Conservation (phyloP, 2,113 vertebrate genomes). For the Stictonetta naevosa region DNA sequence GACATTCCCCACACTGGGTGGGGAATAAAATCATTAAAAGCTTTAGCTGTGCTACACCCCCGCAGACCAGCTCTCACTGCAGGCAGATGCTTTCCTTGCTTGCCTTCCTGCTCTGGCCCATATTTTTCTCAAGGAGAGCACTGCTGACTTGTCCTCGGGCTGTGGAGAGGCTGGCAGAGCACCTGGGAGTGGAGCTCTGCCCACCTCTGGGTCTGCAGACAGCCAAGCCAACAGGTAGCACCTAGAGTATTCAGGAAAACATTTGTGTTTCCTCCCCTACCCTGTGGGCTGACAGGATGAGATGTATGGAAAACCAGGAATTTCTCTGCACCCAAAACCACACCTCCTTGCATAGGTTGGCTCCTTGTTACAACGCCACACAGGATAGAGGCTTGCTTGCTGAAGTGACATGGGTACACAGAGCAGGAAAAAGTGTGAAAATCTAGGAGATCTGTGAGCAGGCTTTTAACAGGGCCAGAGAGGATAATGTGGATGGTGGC, state of each 20-base stretch:
- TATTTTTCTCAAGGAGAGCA: not conserved
- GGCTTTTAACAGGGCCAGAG: not conserved
- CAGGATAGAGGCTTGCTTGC: not conserved
- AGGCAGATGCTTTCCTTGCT: not conserved
- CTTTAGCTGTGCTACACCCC: not conserved
- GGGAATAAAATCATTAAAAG: not conserved
- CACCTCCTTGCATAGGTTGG: not conserved
- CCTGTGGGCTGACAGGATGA: not conserved
- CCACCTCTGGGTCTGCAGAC: not conserved
- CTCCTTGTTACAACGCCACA: not conserved
- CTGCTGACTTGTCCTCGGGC: fast-evolving
- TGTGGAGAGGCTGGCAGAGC: not conserved
- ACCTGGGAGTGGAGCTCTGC: not conserved
- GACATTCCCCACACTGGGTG: not conserved
- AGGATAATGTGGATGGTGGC: not conserved
- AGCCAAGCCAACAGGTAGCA: not conserved
- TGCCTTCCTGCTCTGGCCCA: not conserved
- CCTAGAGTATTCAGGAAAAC: not conserved
- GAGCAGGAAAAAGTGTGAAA: not conserved
- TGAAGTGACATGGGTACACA: fast-evolving
- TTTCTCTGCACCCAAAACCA: not conserved
- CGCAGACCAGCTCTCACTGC: not conserved
- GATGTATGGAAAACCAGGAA: not conserved
- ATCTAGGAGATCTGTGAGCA: not conserved
- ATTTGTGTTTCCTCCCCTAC: not conserved